A percentile compares a stretch with the other conserved stretches of the same genome.
phyloP scores from a whole-genome alignment of 1,140 invertebrate genomes.

The Pararge aegeria region DNA sequence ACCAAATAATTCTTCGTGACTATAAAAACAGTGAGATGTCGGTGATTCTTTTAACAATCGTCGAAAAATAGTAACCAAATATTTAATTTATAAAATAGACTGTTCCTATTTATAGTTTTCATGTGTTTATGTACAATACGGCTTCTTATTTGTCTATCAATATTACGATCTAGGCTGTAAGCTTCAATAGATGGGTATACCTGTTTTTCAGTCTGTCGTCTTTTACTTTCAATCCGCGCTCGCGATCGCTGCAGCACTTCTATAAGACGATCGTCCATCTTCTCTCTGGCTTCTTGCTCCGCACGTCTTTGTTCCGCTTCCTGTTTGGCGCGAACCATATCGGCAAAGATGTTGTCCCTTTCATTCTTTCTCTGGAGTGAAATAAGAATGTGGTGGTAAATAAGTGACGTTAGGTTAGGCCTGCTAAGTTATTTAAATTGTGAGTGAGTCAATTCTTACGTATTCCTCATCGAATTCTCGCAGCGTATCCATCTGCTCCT shows the following conservation, averaged over 20 bases:
- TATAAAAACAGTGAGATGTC: too few relatives aligned
- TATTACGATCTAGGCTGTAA: background rate
- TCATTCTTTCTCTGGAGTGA: slow-evolving; percentile 49
- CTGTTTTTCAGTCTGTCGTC: slow-evolving; percentile 47
- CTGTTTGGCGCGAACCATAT: slow-evolving; percentile 43
- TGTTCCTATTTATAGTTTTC: too few relatives aligned
- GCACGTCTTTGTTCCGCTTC: slow-evolving; percentile 32
- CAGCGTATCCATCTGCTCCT: slow-evolving; percentile 60
- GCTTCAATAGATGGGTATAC: slow-evolving; percentile 18
- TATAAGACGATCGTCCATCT: slow-evolving; percentile 48
- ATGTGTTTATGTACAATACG: too few relatives aligned
- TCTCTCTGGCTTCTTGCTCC: slow-evolving; percentile 42
- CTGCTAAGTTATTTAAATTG: too few relatives aligned
- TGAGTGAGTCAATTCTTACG: too few relatives aligned
- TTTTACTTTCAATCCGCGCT: slow-evolving; percentile 32
- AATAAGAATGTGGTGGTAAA: too few relatives aligned
- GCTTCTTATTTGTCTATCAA: too few relatives aligned
- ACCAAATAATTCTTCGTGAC: too few relatives aligned
- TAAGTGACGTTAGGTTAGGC: too few relatives aligned
- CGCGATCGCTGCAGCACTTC: slow-evolving; percentile 40
- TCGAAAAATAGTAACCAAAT: too few relatives aligned
- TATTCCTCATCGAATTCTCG: slow-evolving; percentile 58
- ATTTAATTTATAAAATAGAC: too few relatives aligned
- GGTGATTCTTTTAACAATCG: too few relatives aligned
- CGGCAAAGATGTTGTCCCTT: slow-evolving; percentile 48